Base-by-base conservation (phyloP, 2,888 invertebrate species). In the Zygothrica quintamaculata region DNA sequence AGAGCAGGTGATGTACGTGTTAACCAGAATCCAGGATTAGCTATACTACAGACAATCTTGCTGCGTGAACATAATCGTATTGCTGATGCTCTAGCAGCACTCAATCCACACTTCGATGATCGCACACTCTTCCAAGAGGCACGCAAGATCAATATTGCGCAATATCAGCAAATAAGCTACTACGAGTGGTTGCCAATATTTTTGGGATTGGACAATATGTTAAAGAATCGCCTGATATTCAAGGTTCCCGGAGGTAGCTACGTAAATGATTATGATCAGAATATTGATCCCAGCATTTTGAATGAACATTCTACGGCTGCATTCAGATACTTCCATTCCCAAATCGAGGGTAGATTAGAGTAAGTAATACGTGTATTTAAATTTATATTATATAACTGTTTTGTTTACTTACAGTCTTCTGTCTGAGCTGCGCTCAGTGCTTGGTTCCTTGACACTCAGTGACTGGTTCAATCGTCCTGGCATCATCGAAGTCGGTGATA, bases 291-390 rank as follows among this genome's bases (percentile, higher is more conserved):
- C 1, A 90, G 92, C 0, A 92, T 94, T 1, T 87, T 93, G 0
- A 94, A 94, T 87, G 92, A 92, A 50, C 94, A 94, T 82, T 93
- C 94, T 0, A 92, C 94, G 0, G 94, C 93, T 12, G 94, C 94
- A 0, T 94, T 93, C 84, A 90, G 94, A 87, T 93, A 93, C 80
- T 93, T 94, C 70, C 94, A 94, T 88, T 92, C 93, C 0, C 91
- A 94, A 73, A 92, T 94, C 56, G 92, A 90, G 60, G 92, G 92
- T 16, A 84, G 90, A 70, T 76, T 92, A 34, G 91, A 92, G 92
- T 92, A 89, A 89, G 92, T 89, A 55, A 26, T 26, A 8, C 8
- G 8, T 8, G n/a, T 26, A 26, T 6, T 26, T 6, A 26, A 6
- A 26, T 16, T 3, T 6, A 1, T 16, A 8, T 55, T 26, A 33